Conservation (phyloP, 2,888 invertebrate genomes). For the Drosophila suboccidentalis region DNA sequence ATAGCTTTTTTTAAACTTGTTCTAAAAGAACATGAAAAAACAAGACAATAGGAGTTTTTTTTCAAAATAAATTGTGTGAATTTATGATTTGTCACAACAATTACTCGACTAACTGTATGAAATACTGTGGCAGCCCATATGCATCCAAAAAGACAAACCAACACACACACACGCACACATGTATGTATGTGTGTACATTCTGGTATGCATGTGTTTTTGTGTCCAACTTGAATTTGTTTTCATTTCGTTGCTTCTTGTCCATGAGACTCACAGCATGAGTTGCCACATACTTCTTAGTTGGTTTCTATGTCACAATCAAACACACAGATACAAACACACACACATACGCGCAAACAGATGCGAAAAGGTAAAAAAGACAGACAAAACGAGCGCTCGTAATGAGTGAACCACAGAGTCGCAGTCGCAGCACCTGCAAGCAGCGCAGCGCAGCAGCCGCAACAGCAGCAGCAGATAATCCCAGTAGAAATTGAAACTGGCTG, state of each 20-base stretch:
- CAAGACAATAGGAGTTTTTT: neutral
- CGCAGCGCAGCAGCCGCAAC: conserved; percentile 49
- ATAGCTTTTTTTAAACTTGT: neutral
- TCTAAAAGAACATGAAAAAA: neutral
- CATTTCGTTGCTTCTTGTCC: conserved; percentile 64
- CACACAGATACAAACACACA: conserved; percentile 35
- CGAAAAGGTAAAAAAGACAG: conserved; percentile 57
- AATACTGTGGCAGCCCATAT: conserved; percentile 27
- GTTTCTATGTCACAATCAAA: conserved; percentile 80
- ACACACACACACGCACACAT: conserved; percentile 8
- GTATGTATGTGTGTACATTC: neutral
- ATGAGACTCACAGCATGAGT: conserved; percentile 68
- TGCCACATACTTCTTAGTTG: conserved; percentile 81
- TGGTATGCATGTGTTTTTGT: conserved; percentile 10
- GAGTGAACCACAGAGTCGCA: conserved; percentile 55
- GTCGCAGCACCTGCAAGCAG: conserved; percentile 69
- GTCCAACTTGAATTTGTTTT: conserved; percentile 68
- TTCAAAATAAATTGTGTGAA: neutral
- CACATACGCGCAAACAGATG: conserved; percentile 40
- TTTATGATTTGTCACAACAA: neutral
- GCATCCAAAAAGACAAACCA: conserved; percentile 43
- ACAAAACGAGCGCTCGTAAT: conserved; percentile 55
- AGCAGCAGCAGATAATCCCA: conserved; percentile 74
- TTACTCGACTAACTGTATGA: neutral
- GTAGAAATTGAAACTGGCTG: conserved; percentile 82